phyloP scores from a whole-genome alignment of 2,888 invertebrate genomes.

The Alloscopus bannaensis region DNA sequence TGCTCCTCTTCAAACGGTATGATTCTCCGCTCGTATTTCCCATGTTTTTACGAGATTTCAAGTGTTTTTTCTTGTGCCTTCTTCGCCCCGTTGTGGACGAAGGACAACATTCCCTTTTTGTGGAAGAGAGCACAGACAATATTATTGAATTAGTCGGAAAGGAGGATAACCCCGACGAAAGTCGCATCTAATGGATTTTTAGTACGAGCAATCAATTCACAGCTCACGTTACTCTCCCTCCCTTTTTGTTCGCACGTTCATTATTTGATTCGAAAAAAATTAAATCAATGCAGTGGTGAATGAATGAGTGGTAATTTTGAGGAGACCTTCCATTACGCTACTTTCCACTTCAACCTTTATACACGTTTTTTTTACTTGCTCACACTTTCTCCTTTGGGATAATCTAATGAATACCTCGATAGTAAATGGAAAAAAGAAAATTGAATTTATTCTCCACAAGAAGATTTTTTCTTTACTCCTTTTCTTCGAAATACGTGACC shows the following conservation, averaged over 20 bases:
- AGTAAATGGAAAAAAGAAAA: constrained; percentile 8
- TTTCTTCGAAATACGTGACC: constrained; percentile 8
- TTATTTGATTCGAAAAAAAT: constrained; percentile 53
- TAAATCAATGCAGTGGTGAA: constrained; percentile 34
- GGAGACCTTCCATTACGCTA: too few relatives aligned
- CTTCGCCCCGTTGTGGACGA: too few relatives aligned
- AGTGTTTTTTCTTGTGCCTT: too few relatives aligned
- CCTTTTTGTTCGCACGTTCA: constrained; percentile 42
- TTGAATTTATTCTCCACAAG: constrained; percentile 13
- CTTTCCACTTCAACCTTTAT: too few relatives aligned
- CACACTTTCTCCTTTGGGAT: not conserved
- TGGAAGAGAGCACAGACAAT: too few relatives aligned
- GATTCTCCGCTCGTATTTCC: not conserved
- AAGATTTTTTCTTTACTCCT: not conserved
- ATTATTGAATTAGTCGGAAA: too few relatives aligned
- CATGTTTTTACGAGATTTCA: too few relatives aligned
- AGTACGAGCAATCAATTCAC: constrained; percentile 41
- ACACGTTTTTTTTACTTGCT: too few relatives aligned
- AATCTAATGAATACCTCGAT: constrained; percentile 31
- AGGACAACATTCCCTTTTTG: too few relatives aligned
- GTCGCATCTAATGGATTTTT: constrained; percentile 14
- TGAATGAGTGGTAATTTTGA: constrained; percentile 24
- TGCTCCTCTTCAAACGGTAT: not conserved
- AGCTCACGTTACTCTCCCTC: constrained; percentile 53
- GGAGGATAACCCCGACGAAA: too few relatives aligned